phyloP scores from a whole-genome alignment of 2,113 vertebrate genomes.

The Centropristis striata region DNA sequence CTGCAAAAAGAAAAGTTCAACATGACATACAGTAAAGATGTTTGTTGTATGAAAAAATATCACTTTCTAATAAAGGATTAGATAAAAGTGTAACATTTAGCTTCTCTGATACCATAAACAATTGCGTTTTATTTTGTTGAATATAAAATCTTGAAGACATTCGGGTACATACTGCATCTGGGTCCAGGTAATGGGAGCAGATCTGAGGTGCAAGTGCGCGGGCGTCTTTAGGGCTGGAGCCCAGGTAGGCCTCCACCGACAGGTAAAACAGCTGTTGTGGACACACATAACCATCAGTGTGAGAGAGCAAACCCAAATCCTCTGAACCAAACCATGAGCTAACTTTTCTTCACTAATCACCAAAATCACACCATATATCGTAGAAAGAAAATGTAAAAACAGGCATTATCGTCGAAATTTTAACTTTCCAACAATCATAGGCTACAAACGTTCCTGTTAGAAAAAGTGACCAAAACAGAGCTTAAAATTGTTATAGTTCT shows the following conservation, averaged over 20 bases:
- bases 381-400: no score
- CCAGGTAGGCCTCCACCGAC: conserved; percentile 91
- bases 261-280: conserved; percentile 90
- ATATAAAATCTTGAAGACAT: background rate
- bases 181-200: conserved; percentile 92
- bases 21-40: background rate
- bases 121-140: no score
- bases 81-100: background rate
- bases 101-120: background rate
- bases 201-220: conserved; percentile 90
- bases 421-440: no score
- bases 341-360: no score
- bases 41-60: background rate
- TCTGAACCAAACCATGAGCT: no score
- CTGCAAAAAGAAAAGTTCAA: conserved; percentile 69
- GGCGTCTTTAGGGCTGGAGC: conserved; percentile 89
- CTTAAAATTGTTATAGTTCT: no score
- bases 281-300: conserved; percentile 5
- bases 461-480: no score
- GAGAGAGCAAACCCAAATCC: background rate
- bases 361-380: no score
- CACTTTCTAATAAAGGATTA: background rate
- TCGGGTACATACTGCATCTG: conserved; percentile 87
- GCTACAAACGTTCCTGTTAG: no score
- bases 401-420: no score